Percentiles rank a stretch among this genome's conserved stretches.
Evolutionary conservation across 2,113 vertebrate species (phyloP).

Genomic region (Aleadryas rufinucha): DNA sequence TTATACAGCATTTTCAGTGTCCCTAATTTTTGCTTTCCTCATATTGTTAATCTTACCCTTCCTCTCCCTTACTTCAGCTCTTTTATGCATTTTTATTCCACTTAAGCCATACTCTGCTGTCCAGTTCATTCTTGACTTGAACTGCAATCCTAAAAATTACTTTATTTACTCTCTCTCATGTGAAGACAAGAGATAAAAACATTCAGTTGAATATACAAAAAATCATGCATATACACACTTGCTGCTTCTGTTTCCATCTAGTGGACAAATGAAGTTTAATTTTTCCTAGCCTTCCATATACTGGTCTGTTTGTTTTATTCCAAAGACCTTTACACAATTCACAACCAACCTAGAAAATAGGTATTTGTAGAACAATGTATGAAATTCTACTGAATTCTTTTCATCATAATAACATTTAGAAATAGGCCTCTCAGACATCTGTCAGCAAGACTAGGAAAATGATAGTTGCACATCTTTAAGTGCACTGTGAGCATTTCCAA

Average conservation of each 20-base stretch:
- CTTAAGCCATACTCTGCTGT: neutral
- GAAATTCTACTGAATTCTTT: neutral
- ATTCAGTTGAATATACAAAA: neutral
- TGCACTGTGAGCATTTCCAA: neutral
- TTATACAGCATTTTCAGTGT: neutral
- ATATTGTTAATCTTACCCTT: neutral
- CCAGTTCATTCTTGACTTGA: neutral
- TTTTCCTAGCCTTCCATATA: neutral
- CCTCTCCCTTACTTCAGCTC: neutral
- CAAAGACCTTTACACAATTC: neutral
- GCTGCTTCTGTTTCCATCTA: neutral
- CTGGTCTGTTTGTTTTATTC: neutral
- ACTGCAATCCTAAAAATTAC: neutral
- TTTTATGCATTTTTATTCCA: neutral
- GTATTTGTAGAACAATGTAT: neutral
- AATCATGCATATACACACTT: neutral
- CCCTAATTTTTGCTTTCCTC: neutral
- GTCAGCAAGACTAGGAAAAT: neutral
- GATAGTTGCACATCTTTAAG: neutral
- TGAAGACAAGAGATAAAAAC: neutral
- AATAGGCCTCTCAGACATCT: neutral
- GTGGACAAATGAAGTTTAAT: neutral
- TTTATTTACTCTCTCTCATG: neutral
- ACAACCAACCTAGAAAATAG: neutral
- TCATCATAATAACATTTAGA: neutral